Percentiles rank a stretch among this genome's conserved stretches.
Conservation (phyloP, 2,888 invertebrate species). For the Eutolmus rufibarbis region DNA sequence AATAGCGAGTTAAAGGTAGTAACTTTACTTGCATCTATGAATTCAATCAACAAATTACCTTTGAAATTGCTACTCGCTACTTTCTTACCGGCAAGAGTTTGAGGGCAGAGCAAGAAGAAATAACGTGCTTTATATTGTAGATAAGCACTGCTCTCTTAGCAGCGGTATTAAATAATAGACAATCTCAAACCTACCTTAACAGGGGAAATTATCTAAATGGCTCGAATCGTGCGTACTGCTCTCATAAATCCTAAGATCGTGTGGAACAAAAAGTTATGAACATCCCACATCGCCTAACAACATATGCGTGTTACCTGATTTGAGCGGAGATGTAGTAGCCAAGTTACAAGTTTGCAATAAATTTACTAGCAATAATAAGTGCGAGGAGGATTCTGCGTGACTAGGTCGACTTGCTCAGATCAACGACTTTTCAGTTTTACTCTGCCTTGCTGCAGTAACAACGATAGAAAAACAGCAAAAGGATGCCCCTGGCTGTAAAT, state of each 20-base stretch:
- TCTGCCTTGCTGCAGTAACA: background rate
- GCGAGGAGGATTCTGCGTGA: background rate
- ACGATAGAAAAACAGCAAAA: background rate
- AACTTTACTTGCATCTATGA: background rate
- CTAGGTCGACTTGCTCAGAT: background rate
- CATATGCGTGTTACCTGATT: background rate
- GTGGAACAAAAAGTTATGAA: background rate
- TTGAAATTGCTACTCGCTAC: background rate
- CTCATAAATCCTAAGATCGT: background rate
- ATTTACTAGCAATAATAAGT: background rate
- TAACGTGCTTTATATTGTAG: background rate
- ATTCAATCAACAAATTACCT: background rate
- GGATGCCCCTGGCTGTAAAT: background rate
- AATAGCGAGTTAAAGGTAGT: background rate
- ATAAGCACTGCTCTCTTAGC: background rate
- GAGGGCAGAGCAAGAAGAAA: background rate
- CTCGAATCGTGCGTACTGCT: background rate
- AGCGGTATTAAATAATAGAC: background rate
- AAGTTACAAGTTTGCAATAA: background rate
- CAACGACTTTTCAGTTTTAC: background rate
- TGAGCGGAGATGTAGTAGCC: background rate
- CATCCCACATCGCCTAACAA: background rate
- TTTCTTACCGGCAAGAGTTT: background rate
- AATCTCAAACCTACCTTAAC: background rate
- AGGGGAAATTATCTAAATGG: background rate